Evolutionary conservation across 2,888 invertebrate genomes (phyloP), one percentile per base, ranked within the genome.

Genomic region (Drosophila eohydei): DNA sequence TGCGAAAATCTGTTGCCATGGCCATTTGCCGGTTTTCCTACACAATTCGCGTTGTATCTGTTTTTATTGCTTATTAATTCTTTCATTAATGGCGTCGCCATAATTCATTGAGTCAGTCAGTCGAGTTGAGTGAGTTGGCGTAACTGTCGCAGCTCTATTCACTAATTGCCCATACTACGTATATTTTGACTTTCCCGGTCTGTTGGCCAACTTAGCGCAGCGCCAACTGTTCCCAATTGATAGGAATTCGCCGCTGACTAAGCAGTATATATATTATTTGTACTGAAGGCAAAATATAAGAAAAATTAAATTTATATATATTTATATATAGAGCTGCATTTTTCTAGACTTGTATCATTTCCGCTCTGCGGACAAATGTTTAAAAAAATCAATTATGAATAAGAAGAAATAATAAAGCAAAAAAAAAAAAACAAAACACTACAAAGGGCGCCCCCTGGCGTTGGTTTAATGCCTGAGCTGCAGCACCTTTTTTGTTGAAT

Each of bases 1-100:
- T 83, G 82, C 82, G 75, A 86, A 82, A 82, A 86, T 78, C 80
- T 74, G 55, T 73, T 78, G 71, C 85, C 74, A 78, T 66, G 81
- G 83, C 70, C 71, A 71, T 61, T 78, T 71, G 83, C 78, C 78
- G 88, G 84, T 84, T 84, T 88, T 88, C 78, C 83, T 83, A 84
- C 81, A 83, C 85, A 87, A 58, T 80, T 81, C 70, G 61, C 58
- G 60, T 65, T 71, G 62, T 73, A 55, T 84, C 68, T 55, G 40
- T 66, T 32, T 44, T 83, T 81, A 71, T 71, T 78, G 69, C 70
- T 82, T 80, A 66, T 78, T 84, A 74, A 74, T 81, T 65, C 63
- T 78, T 83, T 71, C 71, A 77, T 80, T 73, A 77, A 78, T 86
- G 83, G 67, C 83, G 77, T 65, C 74, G 71, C 68, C 70, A 83